Evolutionary conservation across 2,113 vertebrate genomes (phyloP).

Genomic region (Brachionichthys hirsutus): DNA sequence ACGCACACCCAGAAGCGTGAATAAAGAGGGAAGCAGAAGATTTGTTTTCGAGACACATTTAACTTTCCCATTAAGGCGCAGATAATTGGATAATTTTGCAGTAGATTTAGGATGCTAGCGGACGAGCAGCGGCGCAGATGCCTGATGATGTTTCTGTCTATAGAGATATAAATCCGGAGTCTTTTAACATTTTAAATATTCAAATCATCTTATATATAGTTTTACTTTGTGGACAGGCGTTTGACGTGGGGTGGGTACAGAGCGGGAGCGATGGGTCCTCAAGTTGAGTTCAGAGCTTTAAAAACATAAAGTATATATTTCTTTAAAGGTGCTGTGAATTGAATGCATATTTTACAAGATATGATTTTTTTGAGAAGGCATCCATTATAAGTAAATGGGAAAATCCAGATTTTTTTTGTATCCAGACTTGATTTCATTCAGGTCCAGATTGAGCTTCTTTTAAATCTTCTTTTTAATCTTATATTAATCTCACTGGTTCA

Average conservation of each 20-base stretch:
- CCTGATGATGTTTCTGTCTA: background rate
- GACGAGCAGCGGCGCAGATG: background rate
- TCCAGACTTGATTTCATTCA: too few species aligned
- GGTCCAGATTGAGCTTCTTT: too few species aligned
- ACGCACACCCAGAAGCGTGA: background rate
- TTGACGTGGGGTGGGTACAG: background rate
- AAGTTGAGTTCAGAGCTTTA: constrained; percentile 1
- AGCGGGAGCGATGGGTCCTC: background rate
- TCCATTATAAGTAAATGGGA: too few species aligned
- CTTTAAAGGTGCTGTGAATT: too few species aligned
- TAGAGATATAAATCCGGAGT: constrained; percentile 5
- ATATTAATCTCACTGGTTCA: too few species aligned
- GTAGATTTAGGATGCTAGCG: background rate
- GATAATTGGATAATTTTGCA: constrained; percentile 49
- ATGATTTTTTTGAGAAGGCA: too few species aligned
- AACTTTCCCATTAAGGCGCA: constrained; percentile 24
- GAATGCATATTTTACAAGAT: too few species aligned
- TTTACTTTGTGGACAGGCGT: too few species aligned
- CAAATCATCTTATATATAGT: background rate
- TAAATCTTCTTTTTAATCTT: too few species aligned
- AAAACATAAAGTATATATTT: constrained; percentile 4
- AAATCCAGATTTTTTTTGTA: too few species aligned
- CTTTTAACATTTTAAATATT: background rate
- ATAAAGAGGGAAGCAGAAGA: background rate
- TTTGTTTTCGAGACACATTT: constrained; percentile 33